These are phyloP conservation scores for Gobius niger DNA, from an alignment of 2,113 vertebrate species.

Conservation along the genomic window DNA sequence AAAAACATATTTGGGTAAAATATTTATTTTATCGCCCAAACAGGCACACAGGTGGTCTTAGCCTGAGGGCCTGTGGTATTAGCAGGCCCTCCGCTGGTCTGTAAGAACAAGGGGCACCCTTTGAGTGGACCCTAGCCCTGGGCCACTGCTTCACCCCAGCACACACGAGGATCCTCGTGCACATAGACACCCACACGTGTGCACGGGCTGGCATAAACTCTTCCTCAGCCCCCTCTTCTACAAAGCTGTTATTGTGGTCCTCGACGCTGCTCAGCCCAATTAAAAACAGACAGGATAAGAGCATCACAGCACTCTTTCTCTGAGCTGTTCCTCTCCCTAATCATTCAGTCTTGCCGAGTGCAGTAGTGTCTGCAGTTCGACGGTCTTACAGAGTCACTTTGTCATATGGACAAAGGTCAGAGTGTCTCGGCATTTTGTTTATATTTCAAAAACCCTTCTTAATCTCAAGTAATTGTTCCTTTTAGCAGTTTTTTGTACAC, in stretches of 20 bases:
- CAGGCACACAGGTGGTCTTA: slow-evolving; percentile 59
- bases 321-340: slow-evolving; percentile 52
- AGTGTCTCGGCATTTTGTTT: slow-evolving; percentile 20
- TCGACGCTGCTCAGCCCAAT: slow-evolving; percentile 57
- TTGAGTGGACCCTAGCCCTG: slow-evolving; percentile 40
- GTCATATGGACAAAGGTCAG: not conserved
- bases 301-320: slow-evolving; percentile 54
- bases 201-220: slow-evolving; percentile 45
- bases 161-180: slow-evolving; percentile 36
- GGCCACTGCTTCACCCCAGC: slow-evolving; percentile 57
- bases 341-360: slow-evolving; percentile 61
- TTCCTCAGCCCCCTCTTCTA: slow-evolving; percentile 36
- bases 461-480: slow-evolving; percentile 9
- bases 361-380: slow-evolving; percentile 43
- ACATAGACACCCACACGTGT: slow-evolving; percentile 45
- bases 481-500: not conserved
- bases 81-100: slow-evolving; percentile 50
- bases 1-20: not conserved
- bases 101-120: slow-evolving; percentile 46
- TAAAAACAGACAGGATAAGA: slow-evolving; percentile 66
- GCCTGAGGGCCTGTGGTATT: slow-evolving; percentile 57
- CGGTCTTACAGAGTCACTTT: not conserved
- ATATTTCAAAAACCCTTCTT: not conserved
- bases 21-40: not conserved
- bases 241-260: slow-evolving; percentile 65